phyloP scores from a whole-genome alignment of 2,797 vertebrate genomes.

The Melanotaenia parkinsoni region DNA sequence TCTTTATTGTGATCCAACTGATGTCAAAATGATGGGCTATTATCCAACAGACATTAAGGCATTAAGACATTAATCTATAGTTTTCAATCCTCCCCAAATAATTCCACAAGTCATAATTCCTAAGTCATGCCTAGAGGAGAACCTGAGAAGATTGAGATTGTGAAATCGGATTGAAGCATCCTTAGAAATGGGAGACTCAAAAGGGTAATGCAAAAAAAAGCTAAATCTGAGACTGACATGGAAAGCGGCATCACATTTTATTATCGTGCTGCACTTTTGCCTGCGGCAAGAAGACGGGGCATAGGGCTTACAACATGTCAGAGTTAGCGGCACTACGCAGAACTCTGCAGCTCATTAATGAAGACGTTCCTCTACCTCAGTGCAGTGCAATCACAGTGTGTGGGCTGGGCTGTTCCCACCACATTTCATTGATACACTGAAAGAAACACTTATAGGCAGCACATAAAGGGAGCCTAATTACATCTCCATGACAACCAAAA shows the following conservation, averaged over 20 bases:
- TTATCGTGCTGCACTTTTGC: too few species aligned
- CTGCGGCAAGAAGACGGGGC: neutral
- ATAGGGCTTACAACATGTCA: neutral
- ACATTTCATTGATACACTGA: constrained; percentile 66
- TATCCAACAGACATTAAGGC: neutral
- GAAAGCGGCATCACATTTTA: too few species aligned
- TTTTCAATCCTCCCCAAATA: too few species aligned
- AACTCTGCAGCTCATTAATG: constrained; percentile 30
- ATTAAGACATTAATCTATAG: too few species aligned
- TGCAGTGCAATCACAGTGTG: constrained; percentile 60
- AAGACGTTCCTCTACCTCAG: constrained; percentile 56
- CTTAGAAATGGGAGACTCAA: too few species aligned
- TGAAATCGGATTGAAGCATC: neutral
- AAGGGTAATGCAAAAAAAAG: too few species aligned
- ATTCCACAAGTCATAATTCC: too few species aligned
- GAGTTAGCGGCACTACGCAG: neutral
- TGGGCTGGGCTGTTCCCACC: constrained; percentile 62
- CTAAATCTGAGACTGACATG: too few species aligned
- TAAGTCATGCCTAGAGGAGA: neutral
- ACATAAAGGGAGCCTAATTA: constrained; percentile 72
- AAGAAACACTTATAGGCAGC: constrained; percentile 66
- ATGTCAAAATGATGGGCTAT: neutral
- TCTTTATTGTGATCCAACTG: neutral
- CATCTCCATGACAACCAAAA: constrained; percentile 70
- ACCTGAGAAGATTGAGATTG: too few species aligned